A percentile compares a stretch with the other conserved stretches of the same genome.
Evolutionary conservation across 2,113 vertebrate species (phyloP).

Genomic region (Oncorhynchus gorbuscha): DNA sequence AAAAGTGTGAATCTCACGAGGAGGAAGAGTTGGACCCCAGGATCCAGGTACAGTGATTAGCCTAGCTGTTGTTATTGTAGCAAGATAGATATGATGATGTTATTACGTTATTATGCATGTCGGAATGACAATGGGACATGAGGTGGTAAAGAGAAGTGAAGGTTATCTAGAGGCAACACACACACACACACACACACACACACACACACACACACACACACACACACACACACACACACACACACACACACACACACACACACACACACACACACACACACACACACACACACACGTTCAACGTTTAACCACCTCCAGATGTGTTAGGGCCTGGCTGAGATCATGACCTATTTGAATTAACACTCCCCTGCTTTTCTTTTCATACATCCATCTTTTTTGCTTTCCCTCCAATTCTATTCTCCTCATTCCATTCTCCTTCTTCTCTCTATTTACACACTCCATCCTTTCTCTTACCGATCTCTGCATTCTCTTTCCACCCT

Average conservation of each 20-base stretch:
- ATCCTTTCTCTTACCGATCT: neutral
- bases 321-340: neutral
- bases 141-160: neutral
- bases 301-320: neutral
- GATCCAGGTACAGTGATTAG: constrained; percentile 81
- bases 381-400: neutral
- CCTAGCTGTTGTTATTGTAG: too few relatives aligned
- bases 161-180: neutral
- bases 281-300: neutral
- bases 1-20: constrained; percentile 58
- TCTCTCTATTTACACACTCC: neutral
- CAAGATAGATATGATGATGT: neutral
- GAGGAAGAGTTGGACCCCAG: constrained; percentile 90
- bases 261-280: too few relatives aligned
- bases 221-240: neutral
- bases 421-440: neutral
- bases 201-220: too few relatives aligned
- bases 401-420: neutral
- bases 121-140: neutral
- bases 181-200: too few relatives aligned
- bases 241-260: neutral
- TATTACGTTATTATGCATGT: neutral
- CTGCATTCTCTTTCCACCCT: neutral
- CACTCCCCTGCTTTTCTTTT: constrained; percentile 11
- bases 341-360: neutral